Base-by-base conservation (phyloP, 2,888 invertebrate genomes). In the Rambutsinella grinnellia region DNA sequence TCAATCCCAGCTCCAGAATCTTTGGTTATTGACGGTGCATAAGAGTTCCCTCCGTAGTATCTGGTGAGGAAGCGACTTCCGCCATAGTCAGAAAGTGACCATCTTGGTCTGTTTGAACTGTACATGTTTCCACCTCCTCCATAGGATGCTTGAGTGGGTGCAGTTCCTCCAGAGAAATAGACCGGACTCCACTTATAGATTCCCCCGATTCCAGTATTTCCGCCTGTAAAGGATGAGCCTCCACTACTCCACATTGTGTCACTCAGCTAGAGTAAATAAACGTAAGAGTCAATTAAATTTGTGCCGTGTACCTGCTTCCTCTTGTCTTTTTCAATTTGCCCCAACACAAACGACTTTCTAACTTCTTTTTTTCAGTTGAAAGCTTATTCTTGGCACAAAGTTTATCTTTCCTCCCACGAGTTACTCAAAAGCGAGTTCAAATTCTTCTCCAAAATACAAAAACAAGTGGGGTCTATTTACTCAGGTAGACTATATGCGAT, bases 121-220 rank as follows among this genome's bases (percentile, higher is more conserved):
- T 51, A 69, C 68, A 68, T 68, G 53, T 53, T 36, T 21, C 58
- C 26, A 13, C 21, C 15, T 19, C 66, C 56, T 8, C 6, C 36
- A 51, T 15, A 27, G 6, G 68, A 17, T 21, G 13, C 28, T 19
- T 56, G 44, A 28, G 19, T n/a, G 19, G 21, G 23, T 19, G 21
- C 27, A 17, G 10, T 46, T 24, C 51, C 68, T 26, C 69, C 74
- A 26, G 66, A 58, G 24, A 78, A 78, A 44, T 70, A 78, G 13
- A 75, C 57, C 10, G 78, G 78, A 53, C 75, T 75, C 78, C 78
- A 78, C 27, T 78, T 78, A 56, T 74, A 74, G 24, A 74, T 74
- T 21, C 54, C 58, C 19, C 23, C 51, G 15, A n/a, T n/a, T n/a
- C n/a, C n/a, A n/a, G n/a, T n/a, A n/a, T n/a, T n/a, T n/a, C n/a